Percentiles rank a stretch among this genome's conserved stretches.
phyloP scores from a whole-genome alignment of 2,797 vertebrate species.

The Aeoliscus strigatus region DNA sequence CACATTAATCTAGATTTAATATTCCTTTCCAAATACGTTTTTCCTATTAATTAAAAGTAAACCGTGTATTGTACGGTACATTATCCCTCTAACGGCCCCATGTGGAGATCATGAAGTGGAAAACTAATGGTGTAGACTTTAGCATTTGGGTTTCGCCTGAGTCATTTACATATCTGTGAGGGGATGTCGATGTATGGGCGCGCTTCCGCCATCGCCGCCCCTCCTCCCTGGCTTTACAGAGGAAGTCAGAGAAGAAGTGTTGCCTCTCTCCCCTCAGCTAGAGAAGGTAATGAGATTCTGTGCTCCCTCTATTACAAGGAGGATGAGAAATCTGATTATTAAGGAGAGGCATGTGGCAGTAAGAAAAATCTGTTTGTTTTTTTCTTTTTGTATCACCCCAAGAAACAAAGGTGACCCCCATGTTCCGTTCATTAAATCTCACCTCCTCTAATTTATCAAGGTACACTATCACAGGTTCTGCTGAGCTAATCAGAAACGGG shows the following conservation, averaged over 20 bases:
- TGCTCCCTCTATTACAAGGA: conserved; percentile 86
- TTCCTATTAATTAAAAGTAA: conserved; percentile 99
- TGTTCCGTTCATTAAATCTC: conserved; percentile 94
- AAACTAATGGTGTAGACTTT: conserved; percentile 99
- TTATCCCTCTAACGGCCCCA: conserved; percentile 99
- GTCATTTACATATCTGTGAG: conserved; percentile 94
- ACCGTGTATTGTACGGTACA: conserved; percentile 99
- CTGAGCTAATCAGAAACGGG: conserved; percentile 89
- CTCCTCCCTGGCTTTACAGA: conserved; percentile 71
- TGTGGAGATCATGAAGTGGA: conserved; percentile 99
- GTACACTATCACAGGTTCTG: conserved; percentile 87
- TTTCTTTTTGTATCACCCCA: conserved; percentile 87
- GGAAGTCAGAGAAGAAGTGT: conserved; percentile 82
- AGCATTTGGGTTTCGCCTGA: conserved; percentile 92
- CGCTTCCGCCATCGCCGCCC: conserved; percentile 50
- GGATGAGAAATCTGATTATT: conserved; percentile 98
- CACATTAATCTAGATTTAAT: conserved; percentile 97
- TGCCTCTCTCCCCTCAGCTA: conserved; percentile 83
- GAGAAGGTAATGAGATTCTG: conserved; percentile 96
- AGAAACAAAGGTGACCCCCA: conserved; percentile 93
- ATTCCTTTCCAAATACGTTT: conserved; percentile 93
- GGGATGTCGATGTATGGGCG: conserved; percentile 87
- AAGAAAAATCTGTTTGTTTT: conserved; percentile 96
- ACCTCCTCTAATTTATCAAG: conserved; percentile 93
- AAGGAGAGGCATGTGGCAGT: conserved; percentile 96